Conservation (phyloP, 2,888 invertebrate species). For the Watsonalla cultraria region DNA sequence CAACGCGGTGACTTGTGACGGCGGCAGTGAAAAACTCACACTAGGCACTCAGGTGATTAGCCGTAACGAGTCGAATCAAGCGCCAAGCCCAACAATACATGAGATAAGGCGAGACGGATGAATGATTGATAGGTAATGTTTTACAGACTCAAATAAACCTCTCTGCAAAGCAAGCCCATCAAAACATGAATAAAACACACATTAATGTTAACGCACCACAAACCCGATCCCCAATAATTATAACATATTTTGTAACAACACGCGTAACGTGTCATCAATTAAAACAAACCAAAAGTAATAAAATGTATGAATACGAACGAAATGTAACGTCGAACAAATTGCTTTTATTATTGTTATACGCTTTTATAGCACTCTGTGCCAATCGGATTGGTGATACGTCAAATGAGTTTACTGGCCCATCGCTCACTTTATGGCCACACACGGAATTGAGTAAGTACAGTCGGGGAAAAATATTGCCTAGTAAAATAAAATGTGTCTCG, state of each 20-base stretch:
- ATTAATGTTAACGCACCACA: background rate
- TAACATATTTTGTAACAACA: background rate
- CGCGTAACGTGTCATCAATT: background rate
- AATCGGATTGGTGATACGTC: slow-evolving; percentile 18
- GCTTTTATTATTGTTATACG: slow-evolving; percentile 8
- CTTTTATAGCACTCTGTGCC: slow-evolving; percentile 9
- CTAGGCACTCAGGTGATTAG: too few species aligned
- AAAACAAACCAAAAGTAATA: slow-evolving; percentile 1
- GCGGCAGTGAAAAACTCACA: too few species aligned
- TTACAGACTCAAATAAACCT: too few species aligned
- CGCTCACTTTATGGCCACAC: slow-evolving; percentile 45
- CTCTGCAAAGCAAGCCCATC: background rate
- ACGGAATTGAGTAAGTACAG: slow-evolving; percentile 27
- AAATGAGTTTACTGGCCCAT: slow-evolving; percentile 26
- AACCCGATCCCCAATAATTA: background rate
- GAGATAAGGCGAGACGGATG: background rate
- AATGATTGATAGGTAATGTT: background rate
- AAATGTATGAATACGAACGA: slow-evolving; percentile 1
- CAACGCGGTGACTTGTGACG: too few species aligned
- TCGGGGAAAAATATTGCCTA: slow-evolving; percentile 8
- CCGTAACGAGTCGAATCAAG: too few species aligned
- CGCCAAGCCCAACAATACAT: too few species aligned
- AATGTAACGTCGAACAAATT: slow-evolving; percentile 2
- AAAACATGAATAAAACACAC: background rate
- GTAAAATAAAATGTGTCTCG: too few species aligned